Base-by-base conservation (phyloP, 1,140 invertebrate species). In the Centruroides sculpturatus region DNA sequence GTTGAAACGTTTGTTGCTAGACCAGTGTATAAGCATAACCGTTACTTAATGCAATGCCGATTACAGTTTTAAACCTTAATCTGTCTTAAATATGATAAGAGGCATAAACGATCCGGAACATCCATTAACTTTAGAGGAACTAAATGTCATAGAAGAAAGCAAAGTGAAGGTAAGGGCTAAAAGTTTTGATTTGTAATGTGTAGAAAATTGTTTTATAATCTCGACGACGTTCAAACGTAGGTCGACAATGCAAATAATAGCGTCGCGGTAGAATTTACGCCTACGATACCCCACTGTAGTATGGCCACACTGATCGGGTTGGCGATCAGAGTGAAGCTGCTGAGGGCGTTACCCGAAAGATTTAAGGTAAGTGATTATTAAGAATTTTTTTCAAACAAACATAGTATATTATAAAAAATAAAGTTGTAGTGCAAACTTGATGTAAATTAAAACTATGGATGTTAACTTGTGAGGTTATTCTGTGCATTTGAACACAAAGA, bases 41-140 rank as follows among this genome's bases (percentile, higher is more conserved):
- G 23, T 23, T 23, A 23, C 23, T 23, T 23, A 23, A 23, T 23
- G 23, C 23, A 23, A 23, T n/a, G 23, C 23, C 2, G 23, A 23
- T 23, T 23, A 23, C 23, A 23, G 23, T 23, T 23, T 23, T 23
- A 41, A 56, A 63, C 55, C 62, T 68, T 65, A 61, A 67, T 35
- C 61, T 66, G 60, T 69, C 73, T 51, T 66, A 89, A 87, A 97
- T 80, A 76, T 96, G 48, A 91, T 98, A 65, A 81, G 92, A 48
- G 83, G 85, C 69, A 99, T 99, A 3, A 95, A 91, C 72, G 97
- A 99, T 77, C 97, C 97, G 0, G 97, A 99, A 76, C 96, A 99
- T 81, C 97, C 97, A 0, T 74, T 99, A 8, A 91, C 92, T 0
- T 74, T 99, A 7, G 96, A 99, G 74, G 87, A 99, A 73, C 74